Evolutionary conservation across 2,888 invertebrate species (phyloP).

Genomic region (Julus scanicus): DNA sequence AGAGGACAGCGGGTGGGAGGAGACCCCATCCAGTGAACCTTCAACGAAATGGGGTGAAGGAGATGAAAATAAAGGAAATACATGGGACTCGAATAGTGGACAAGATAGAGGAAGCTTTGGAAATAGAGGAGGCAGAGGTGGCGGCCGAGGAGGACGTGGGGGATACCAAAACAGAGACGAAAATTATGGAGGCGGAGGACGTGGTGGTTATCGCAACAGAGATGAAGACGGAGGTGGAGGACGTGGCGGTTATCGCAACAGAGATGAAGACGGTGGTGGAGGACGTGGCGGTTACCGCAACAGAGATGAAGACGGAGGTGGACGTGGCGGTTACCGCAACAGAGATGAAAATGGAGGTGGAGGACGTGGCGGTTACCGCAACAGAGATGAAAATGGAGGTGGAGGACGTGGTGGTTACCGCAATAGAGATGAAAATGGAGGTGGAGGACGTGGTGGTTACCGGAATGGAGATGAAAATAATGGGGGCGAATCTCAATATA

Average conservation of each 20-base stretch:
- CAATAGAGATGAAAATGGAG: constrained; percentile 48
- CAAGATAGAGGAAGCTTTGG: constrained; percentile 58
- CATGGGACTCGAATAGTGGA: constrained; percentile 51
- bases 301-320: neutral
- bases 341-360: constrained; percentile 47
- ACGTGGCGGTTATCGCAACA: neutral
- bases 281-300: neutral
- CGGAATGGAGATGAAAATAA: neutral
- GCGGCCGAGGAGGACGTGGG: constrained; percentile 32
- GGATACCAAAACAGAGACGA: constrained; percentile 2
- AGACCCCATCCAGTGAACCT: neutral
- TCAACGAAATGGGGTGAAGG: constrained; percentile 28
- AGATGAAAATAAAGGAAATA: constrained; percentile 32
- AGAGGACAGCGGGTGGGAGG: constrained; percentile 15
- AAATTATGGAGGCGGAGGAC: constrained; percentile 43
- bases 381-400: constrained; percentile 36
- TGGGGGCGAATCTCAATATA: neutral
- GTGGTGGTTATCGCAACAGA: neutral
- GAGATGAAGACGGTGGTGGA: neutral
- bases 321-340: constrained; percentile 19
- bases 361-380: neutral
- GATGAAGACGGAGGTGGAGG: neutral
- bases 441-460: constrained; percentile 55
- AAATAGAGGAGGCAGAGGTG: constrained; percentile 56
- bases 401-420: constrained; percentile 1